These are phyloP conservation scores for Brenthis ino DNA, from an alignment of 2,888 invertebrate genomes.

Conservation along the genomic window DNA sequence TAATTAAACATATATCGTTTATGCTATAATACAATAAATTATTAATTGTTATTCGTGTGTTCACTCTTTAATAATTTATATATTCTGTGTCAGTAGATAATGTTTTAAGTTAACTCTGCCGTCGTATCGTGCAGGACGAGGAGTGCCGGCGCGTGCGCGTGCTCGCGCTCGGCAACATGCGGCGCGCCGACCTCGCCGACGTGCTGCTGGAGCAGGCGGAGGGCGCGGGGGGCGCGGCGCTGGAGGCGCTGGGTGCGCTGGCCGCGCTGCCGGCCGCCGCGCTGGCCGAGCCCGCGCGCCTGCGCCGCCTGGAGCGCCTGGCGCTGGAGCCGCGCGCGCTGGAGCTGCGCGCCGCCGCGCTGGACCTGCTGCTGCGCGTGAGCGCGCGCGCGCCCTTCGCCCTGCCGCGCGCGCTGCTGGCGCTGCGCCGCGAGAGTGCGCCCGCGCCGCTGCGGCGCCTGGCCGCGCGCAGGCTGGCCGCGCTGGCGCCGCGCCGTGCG, in stretches of 20 bases:
- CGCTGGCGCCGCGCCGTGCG: conserved; percentile 43
- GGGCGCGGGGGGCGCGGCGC: conserved; percentile 46
- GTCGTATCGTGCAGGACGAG: conserved; percentile 41
- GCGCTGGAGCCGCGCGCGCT: conserved; percentile 39
- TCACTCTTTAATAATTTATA: too few species aligned
- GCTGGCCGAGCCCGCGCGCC: conserved; percentile 35
- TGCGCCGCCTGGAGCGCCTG: conserved; percentile 28
- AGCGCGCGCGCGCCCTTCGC: conserved; percentile 45
- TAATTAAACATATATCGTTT: too few species aligned
- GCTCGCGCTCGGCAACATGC: conserved; percentile 59
- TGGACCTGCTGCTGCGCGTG: conserved; percentile 49
- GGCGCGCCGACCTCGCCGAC: conserved; percentile 50
- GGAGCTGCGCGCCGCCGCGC: conserved; percentile 56
- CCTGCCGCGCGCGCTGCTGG: conserved; percentile 33
- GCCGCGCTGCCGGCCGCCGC: conserved; percentile 37
- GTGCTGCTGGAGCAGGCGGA: conserved; percentile 52
- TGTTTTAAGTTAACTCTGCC: too few species aligned
- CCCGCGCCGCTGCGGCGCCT: conserved; percentile 58
- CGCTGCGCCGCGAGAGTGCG: conserved; percentile 37
- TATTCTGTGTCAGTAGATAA: too few species aligned
- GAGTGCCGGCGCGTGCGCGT: conserved; percentile 49
- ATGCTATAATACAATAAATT: too few species aligned
- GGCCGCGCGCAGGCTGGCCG: conserved; percentile 56
- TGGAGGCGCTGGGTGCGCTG: conserved; percentile 45
- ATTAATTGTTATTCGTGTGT: too few species aligned